These are phyloP conservation scores for Lateolabrax maculatus DNA, from an alignment of 2,797 vertebrate species.

Conservation along the genomic window DNA sequence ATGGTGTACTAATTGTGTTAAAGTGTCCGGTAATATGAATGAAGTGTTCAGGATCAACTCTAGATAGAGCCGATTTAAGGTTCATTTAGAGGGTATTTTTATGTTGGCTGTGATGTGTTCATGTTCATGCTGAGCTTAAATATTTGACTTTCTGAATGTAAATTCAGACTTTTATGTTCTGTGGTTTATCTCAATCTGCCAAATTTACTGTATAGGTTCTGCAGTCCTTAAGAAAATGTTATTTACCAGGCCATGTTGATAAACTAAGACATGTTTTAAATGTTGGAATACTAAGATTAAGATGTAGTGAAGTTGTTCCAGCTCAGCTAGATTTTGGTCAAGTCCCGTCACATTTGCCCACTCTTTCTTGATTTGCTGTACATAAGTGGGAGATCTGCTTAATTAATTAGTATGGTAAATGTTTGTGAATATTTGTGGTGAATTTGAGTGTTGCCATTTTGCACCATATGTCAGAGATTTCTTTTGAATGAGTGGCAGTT, in stretches of 20 bases:
- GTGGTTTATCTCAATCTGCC: slow-evolving; percentile 55
- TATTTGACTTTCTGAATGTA: slow-evolving; percentile 45
- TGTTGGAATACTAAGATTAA: slow-evolving; percentile 13
- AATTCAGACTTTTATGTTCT: slow-evolving; percentile 29
- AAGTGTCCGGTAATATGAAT: slow-evolving; percentile 17
- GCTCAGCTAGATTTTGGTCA: not conserved
- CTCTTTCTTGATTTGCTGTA: slow-evolving; percentile 3
- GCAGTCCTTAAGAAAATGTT: slow-evolving; percentile 10
- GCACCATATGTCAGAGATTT: slow-evolving; percentile 50
- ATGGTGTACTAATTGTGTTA: slow-evolving; percentile 30
- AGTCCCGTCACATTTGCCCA: not conserved
- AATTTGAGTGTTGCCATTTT: slow-evolving; percentile 67
- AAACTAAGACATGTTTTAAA: slow-evolving; percentile 33
- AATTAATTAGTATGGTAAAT: slow-evolving; percentile 51
- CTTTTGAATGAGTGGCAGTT: slow-evolving; percentile 37
- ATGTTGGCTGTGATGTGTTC: slow-evolving; percentile 5
- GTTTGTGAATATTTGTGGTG: slow-evolving; percentile 54
- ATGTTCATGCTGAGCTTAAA: slow-evolving; percentile 34
- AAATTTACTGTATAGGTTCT: slow-evolving; percentile 50
- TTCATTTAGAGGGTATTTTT: not conserved
- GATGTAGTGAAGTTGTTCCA: slow-evolving; percentile 23
- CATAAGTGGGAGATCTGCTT: slow-evolving; percentile 23
- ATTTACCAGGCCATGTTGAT: slow-evolving; percentile 16
- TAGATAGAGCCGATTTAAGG: not conserved
- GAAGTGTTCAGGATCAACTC: slow-evolving; percentile 25